Percentiles rank a stretch among this genome's conserved stretches.
phyloP scores from a whole-genome alignment of 2,113 vertebrate species.

The Spilogale gracilis region DNA sequence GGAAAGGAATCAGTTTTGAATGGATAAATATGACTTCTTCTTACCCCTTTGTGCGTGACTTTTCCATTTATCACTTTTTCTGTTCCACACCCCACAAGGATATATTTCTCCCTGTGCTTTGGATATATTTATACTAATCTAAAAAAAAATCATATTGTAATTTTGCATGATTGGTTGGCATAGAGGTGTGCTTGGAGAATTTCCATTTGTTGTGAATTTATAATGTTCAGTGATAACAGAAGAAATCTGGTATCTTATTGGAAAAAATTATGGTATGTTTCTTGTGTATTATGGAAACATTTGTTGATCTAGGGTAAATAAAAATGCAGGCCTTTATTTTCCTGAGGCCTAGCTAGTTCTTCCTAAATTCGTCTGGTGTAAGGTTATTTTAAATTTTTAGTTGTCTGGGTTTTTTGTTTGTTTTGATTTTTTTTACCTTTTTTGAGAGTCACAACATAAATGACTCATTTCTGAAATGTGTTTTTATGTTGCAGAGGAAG shows the following conservation, averaged over 20 bases:
- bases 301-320: not conserved
- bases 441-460: not conserved
- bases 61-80: not conserved
- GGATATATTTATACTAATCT: not conserved
- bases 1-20: not conserved
- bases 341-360: not conserved
- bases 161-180: not conserved
- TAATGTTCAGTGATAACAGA: not conserved
- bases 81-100: not conserved
- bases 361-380: not conserved
- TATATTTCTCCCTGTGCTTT: not conserved
- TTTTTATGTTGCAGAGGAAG: constrained; percentile 91
- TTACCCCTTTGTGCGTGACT: not conserved
- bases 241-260: not conserved
- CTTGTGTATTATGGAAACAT: not conserved
- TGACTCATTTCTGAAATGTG: constrained; percentile 11
- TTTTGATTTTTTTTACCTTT: constrained; percentile 28
- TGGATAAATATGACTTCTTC: not conserved
- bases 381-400: constrained; percentile 17
- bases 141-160: not conserved
- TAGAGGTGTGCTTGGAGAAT: not conserved
- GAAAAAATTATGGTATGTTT: not conserved
- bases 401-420: not conserved
- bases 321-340: constrained; percentile 4
- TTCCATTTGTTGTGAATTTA: constrained; percentile 10